Conservation (phyloP, 2,113 vertebrate genomes). For the Saccopteryx bilineata region DNA sequence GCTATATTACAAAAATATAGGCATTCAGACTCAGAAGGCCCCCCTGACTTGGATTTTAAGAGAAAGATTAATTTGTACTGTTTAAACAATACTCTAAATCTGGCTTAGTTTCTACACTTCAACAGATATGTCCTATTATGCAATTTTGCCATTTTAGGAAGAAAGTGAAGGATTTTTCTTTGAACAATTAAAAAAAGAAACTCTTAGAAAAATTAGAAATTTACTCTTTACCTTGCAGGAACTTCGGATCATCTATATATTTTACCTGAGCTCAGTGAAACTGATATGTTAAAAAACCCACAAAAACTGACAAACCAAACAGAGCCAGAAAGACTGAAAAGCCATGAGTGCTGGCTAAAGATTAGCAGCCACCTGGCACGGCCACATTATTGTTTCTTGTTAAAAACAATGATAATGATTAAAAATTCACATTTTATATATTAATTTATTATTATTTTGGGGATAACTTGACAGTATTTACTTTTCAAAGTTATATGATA, state of each 20-base stretch:
- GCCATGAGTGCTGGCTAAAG: too few species aligned
- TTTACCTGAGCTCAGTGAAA: conserved; percentile 8
- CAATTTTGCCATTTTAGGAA: conserved; percentile 43
- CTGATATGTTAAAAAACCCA: neutral
- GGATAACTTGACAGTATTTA: conserved; percentile 8
- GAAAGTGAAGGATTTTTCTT: conserved; percentile 33
- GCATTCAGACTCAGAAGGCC: conserved; percentile 47
- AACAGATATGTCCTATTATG: conserved; percentile 28
- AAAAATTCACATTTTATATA: neutral
- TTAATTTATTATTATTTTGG: neutral
- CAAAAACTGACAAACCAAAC: neutral
- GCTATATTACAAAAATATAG: conserved; percentile 74
- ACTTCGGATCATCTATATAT: neutral
- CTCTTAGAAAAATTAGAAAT: neutral
- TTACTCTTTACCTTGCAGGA: neutral
- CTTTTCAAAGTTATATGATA: conserved; percentile 22
- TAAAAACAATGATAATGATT: neutral
- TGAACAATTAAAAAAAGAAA: neutral
- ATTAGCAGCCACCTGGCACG: neutral
- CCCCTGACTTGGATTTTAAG: conserved; percentile 73
- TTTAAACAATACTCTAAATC: conserved; percentile 63
- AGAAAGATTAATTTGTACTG: conserved; percentile 50
- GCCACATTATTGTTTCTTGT: neutral
- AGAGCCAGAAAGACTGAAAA: neutral
- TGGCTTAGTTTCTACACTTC: conserved; percentile 55